Evolutionary conservation across 1,140 invertebrate species (phyloP), one percentile per base, ranked within the genome.

Genomic region (Drosophila melanica): DNA sequence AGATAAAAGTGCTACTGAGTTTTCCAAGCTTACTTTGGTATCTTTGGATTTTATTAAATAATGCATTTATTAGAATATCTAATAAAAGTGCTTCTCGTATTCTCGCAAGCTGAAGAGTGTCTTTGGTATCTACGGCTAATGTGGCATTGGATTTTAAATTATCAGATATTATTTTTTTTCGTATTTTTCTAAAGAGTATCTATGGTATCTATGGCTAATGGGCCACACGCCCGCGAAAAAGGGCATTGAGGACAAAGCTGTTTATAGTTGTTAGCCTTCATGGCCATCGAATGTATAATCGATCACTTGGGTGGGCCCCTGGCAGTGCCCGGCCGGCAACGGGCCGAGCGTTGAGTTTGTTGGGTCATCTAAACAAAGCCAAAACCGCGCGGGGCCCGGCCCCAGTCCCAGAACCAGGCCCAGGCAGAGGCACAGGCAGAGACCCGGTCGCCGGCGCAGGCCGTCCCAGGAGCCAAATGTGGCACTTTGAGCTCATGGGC

Each of bases 211-310:
- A 27, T 7, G 27, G 27, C 27, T 27, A 35, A 35, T 35, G 33
- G 33, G 9, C 5, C 27, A 35, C 35, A 14, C 12, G 37, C 23
- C 55, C 11, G 51, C 59, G 55, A 42, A 42, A 42, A 74, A 80
- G 76, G 68, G 55, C 76, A 79, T 81, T 81, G 59, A 81, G 78
- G 78, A 81, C 78, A 81, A 54, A 62, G 53, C 73, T 41, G 78
- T 70, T 65, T 72, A 55, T 53, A 20, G 54, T 85, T 79, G 84
- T 79, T 79, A 82, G 85, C 73, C 84, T 79, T 87, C 84, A 89
- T 84, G 84, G 84, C 84, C 84, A 87, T 87, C 73, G 79, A 89
- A 76, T 87, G 84, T 87, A 87, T 87, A 87, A 87, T 87, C 84
- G 84, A 87, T 87, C 84, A 87, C 64, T 79, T 70, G 84, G 76